phyloP scores from a whole-genome alignment of 2,797 vertebrate species.

The Microctenopoma stevenorrisi region DNA sequence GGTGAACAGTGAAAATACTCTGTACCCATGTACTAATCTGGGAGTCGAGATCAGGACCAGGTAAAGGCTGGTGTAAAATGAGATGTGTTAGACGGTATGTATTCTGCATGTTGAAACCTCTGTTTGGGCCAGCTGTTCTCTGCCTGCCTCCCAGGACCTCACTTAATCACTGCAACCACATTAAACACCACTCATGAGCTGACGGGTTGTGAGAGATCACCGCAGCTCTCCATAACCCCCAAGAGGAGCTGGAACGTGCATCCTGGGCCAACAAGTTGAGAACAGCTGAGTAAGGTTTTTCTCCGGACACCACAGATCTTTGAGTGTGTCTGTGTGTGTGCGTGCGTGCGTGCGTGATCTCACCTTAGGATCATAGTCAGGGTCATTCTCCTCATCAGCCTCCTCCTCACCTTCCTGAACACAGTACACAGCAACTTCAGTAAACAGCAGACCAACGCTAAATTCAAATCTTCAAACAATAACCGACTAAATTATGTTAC shows the following conservation, averaged over 20 bases:
- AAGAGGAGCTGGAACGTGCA: conserved; percentile 10
- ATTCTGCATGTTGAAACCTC: conserved; percentile 79
- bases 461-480: background rate
- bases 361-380: conserved; percentile 97
- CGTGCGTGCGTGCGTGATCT: conserved; percentile 43
- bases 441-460: background rate
- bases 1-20: background rate
- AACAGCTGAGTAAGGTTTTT: conserved; percentile 60
- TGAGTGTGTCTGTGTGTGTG: background rate
- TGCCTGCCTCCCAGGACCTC: conserved; percentile 39
- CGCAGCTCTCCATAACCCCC: conserved; percentile 1
- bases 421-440: conserved; percentile 36
- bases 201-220: conserved; percentile 4
- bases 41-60: background rate
- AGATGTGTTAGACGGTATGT: conserved; percentile 69
- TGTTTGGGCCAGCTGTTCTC: conserved; percentile 43
- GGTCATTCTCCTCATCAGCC: conserved; percentile 98
- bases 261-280: conserved; percentile 57
- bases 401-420: conserved; percentile 97
- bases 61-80: conserved; percentile 59
- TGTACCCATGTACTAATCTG: background rate
- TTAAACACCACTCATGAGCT: background rate
- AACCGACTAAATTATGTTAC: conserved; percentile 74
- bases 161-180: background rate
- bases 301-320: conserved; percentile 49